phyloP scores from a whole-genome alignment of 2,113 vertebrate species.

The Mormoops blainvillei region DNA sequence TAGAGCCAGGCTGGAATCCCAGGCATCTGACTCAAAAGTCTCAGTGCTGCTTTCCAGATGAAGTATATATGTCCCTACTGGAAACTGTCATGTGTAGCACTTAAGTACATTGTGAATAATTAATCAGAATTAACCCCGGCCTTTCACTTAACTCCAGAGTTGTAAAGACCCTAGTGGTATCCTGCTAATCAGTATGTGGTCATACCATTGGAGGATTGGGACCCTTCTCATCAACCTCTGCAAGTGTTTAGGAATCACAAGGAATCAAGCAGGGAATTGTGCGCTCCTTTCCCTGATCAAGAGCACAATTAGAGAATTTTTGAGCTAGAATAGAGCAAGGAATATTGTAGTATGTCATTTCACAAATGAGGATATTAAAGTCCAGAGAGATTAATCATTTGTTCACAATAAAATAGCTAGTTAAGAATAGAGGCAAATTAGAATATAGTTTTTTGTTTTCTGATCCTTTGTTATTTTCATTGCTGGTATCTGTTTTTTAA shows the following conservation, averaged over 20 bases:
- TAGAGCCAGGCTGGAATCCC: background rate
- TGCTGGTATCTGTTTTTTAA: background rate
- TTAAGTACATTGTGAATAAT: constrained; percentile 31
- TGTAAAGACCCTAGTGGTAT: background rate
- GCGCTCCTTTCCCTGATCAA: background rate
- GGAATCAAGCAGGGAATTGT: background rate
- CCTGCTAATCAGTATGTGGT: background rate
- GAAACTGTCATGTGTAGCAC: background rate
- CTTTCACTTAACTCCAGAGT: background rate
- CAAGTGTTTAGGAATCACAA: background rate
- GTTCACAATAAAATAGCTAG: background rate
- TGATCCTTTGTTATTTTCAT: background rate
- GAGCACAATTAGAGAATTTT: background rate
- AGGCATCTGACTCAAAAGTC: background rate
- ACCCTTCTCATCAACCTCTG: background rate
- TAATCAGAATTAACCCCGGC: constrained; percentile 8
- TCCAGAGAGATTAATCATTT: background rate
- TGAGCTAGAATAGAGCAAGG: background rate
- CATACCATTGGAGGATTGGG: background rate
- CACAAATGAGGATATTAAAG: background rate
- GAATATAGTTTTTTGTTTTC: background rate
- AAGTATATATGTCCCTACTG: background rate
- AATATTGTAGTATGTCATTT: background rate
- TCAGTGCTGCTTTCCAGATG: background rate
- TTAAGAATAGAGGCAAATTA: background rate